phyloP scores from a whole-genome alignment of 2,888 invertebrate species.

The Salpingus planirostris region DNA sequence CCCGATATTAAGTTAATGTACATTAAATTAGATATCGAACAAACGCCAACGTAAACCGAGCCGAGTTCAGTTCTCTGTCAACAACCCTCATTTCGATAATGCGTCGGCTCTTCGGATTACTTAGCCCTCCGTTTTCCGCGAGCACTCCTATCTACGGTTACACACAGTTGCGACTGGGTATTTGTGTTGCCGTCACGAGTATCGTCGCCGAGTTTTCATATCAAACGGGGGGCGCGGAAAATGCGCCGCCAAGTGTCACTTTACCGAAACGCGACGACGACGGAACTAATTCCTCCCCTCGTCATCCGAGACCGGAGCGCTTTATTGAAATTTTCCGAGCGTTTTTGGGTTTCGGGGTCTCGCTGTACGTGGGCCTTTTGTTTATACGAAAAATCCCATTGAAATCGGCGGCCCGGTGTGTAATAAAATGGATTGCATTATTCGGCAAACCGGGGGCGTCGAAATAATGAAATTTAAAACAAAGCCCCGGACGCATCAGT shows the following conservation, averaged over 20 bases:
- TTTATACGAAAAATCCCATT: too few species aligned
- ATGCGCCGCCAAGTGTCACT: background rate
- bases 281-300: constrained; percentile 1
- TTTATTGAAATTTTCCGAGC: too few species aligned
- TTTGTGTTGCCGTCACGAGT: constrained; percentile 12
- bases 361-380: too few species aligned
- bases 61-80: constrained; percentile 14
- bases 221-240: constrained; percentile 6
- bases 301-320: too few species aligned
- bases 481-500: too few species aligned
- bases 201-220: constrained; percentile 11
- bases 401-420: too few species aligned
- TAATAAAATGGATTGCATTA: too few species aligned
- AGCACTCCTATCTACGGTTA: constrained; percentile 7
- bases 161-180: constrained; percentile 10
- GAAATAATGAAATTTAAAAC: too few species aligned
- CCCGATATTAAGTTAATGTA: constrained; percentile 17
- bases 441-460: too few species aligned
- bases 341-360: too few species aligned
- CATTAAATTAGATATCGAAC: constrained; percentile 19
- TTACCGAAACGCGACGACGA: background rate
- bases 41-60: constrained; percentile 16
- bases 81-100: constrained; percentile 16
- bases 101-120: constrained; percentile 14
- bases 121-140: constrained; percentile 5